These are phyloP conservation scores for Apistogramma diplotaenia DNA, from an alignment of 2,113 vertebrate genomes.

Conservation along the genomic window DNA sequence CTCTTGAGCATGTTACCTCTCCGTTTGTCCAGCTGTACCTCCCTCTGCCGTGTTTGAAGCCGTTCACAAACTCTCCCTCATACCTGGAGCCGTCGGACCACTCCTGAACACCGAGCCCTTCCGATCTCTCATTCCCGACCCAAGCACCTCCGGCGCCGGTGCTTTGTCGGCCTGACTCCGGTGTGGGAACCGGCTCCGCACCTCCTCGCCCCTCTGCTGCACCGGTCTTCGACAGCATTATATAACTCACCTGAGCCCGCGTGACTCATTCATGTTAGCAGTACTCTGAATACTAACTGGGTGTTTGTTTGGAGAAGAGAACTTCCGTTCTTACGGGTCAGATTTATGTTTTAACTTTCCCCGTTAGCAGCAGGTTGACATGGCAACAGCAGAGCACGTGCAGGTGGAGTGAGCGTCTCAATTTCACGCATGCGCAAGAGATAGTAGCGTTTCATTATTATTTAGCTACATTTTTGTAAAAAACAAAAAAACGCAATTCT, in stretches of 20 bases:
- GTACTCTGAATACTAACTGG: not conserved
- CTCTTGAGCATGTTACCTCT: constrained; percentile 74
- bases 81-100: constrained; percentile 82
- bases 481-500: not conserved
- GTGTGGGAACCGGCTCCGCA: not conserved
- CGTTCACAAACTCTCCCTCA: constrained; percentile 74
- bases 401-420: not conserved
- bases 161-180: not conserved
- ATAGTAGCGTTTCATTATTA: not conserved
- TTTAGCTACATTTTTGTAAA: not conserved
- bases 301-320: not conserved
- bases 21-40: constrained; percentile 81
- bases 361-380: not conserved
- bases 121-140: not conserved
- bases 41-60: constrained; percentile 81
- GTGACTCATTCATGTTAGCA: not conserved
- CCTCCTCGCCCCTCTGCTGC: not conserved
- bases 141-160: not conserved
- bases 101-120: constrained; percentile 52
- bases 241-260: not conserved
- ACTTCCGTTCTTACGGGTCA: not conserved
- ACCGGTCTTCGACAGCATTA: constrained; percentile 35
- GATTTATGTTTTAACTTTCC: not conserved
- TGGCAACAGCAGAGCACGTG: not conserved
- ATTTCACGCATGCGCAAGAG: constrained; percentile 1